Evolutionary conservation across 2,113 vertebrate species (phyloP).

Genomic region (Colaptes auratus): DNA sequence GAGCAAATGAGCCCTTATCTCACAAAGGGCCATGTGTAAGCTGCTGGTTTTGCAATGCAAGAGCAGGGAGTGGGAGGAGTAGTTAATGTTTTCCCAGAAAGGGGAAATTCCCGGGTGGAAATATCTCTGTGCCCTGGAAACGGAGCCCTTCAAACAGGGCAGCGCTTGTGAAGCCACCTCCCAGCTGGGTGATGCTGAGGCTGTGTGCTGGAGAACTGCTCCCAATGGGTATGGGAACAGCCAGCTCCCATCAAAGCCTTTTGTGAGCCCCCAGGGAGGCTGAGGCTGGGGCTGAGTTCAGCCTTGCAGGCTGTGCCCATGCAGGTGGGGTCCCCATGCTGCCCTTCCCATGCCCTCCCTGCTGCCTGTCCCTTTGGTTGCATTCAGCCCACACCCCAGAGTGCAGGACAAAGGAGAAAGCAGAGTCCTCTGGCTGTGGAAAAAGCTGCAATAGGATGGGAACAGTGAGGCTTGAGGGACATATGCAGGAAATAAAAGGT

Average conservation of each 20-base stretch:
- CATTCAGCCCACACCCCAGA: neutral
- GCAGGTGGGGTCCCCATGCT: accelerated
- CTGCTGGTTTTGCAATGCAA: neutral
- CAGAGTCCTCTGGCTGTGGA: neutral
- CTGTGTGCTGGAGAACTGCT: accelerated
- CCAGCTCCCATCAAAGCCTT: accelerated
- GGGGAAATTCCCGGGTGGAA: neutral
- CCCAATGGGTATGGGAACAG: accelerated
- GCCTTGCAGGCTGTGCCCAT: neutral
- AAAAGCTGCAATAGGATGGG: neutral
- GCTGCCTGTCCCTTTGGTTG: neutral
- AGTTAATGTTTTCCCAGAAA: neutral
- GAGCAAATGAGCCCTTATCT: neutral
- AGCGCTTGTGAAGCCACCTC: neutral
- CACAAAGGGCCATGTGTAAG: neutral
- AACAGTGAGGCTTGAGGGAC: neutral
- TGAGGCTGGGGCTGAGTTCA: neutral
- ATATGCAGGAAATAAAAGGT: accelerated
- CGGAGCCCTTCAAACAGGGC: neutral
- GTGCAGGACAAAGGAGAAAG: neutral
- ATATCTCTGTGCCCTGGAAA: slow-evolving; percentile 16
- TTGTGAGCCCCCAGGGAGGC: neutral
- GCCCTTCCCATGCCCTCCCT: neutral
- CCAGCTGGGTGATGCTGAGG: neutral
- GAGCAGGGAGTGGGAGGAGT: slow-evolving; percentile 25